Percentiles rank a stretch among this genome's conserved stretches.
These are phyloP conservation scores for Manacus vitellinus DNA, from an alignment of 2,113 vertebrate genomes.

Conservation along the genomic window DNA sequence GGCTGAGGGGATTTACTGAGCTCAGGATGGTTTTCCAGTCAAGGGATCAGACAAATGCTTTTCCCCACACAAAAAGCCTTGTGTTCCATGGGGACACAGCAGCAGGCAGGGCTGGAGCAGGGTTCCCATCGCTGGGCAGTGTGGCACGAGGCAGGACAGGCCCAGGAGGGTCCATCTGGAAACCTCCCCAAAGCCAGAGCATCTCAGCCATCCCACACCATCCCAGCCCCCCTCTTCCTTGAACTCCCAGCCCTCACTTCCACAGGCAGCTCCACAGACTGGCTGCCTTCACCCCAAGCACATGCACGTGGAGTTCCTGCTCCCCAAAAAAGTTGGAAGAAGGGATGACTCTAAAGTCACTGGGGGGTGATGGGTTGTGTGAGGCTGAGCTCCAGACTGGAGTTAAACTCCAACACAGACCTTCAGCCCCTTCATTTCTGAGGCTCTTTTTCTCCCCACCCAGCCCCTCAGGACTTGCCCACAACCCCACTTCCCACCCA, in stretches of 20 bases:
- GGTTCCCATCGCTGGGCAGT: background rate
- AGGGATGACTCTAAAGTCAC: background rate
- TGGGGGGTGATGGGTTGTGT: fast-evolving
- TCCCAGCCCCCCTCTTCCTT: background rate
- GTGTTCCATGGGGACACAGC: fast-evolving
- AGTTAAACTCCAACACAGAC: background rate
- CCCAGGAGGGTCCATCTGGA: background rate
- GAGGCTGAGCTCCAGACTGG: no score
- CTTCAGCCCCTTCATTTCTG: background rate
- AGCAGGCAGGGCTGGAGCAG: background rate
- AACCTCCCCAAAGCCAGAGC: fast-evolving
- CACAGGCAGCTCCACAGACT: background rate
- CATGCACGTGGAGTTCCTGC: fast-evolving
- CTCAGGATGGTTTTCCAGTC: background rate
- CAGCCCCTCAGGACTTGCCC: background rate
- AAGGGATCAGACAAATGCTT: background rate
- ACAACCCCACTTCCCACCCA: background rate
- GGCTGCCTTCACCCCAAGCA: background rate
- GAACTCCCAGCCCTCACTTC: background rate
- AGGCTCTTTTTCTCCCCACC: background rate
- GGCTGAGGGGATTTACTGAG: background rate
- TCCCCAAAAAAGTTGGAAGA: background rate
- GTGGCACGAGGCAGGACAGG: background rate
- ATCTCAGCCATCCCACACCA: background rate
- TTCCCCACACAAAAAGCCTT: background rate